Base-by-base conservation (phyloP, 2,113 vertebrate genomes). In the Pan paniscus region DNA sequence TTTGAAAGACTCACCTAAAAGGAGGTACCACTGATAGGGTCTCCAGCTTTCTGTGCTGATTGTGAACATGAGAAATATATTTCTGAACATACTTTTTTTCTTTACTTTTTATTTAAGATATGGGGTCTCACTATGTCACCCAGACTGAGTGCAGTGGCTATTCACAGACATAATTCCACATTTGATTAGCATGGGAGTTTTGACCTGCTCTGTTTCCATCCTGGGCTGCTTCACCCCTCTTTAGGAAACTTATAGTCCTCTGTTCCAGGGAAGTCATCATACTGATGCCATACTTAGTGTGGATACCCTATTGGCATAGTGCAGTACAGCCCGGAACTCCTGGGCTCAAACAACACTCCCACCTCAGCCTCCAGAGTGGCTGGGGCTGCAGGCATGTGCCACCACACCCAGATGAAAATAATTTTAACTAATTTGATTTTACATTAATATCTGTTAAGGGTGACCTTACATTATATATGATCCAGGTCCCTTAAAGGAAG, bases 401-500 rank as follows among this genome's bases (percentile, higher is more conserved):
- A 68, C 32, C 14, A 35, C 32, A 35, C 67, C 67, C 67, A 35
- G 67, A 6, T 50, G 76, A 76, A 57, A 6, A 72, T 30, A 43
- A 22, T 38, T 95, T 92, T 73, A 78, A 75, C 40, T 55, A 78
- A 89, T 73, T 88, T 96, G 35, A 72, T 46, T 83, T 83, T 94
- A 38, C 20, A 70, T 73, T 93, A 93, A 86, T 72, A 27, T 68
- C 22, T 96, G 11, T 73, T 92, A 52, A 95, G 12, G 46, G 46
- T 46, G 46, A 46, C 46, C 46, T 86, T 91, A n/a, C 18, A 70
- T 73, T 93, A 93, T 91, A 59, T 89, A 35, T 89, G 38, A 86
- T 75, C 73, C 75, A 92, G 23, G 9, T 87, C 92, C 46, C 35
- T 75, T 46, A 83, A 87, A 89, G 18, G 23, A 75, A 93, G 64